phyloP scores from a whole-genome alignment of 53 echinoderm and acorn worm species.

The Paelopatides confundens region DNA sequence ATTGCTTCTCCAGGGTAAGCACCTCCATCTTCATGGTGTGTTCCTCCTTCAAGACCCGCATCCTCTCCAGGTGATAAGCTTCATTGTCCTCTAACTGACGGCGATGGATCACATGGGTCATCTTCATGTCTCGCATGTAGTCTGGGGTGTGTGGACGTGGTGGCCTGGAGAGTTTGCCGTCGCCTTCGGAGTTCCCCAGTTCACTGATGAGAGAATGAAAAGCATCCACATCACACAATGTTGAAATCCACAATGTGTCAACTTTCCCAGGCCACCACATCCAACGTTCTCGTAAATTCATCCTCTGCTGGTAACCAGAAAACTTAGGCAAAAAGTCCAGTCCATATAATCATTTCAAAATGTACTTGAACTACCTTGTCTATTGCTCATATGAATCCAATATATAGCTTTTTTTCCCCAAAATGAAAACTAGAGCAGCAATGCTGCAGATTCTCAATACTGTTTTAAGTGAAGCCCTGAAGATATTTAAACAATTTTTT shows the following conservation, averaged over 20 bases:
- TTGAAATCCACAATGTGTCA: neutral
- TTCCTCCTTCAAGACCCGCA: conserved; percentile 27
- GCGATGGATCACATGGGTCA: neutral
- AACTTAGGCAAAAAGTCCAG: neutral
- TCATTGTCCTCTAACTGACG: conserved; percentile 12
- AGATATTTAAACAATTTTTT: too few relatives aligned
- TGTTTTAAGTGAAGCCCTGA: too few relatives aligned
- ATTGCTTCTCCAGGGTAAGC: conserved; percentile 14
- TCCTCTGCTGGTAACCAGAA: neutral
- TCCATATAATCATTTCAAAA: too few relatives aligned
- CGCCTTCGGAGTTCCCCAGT: neutral
- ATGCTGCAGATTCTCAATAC: too few relatives aligned
- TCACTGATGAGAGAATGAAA: conserved; percentile 49
- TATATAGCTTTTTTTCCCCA: too few relatives aligned
- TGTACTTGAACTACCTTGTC: too few relatives aligned
- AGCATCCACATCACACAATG: conserved; percentile 40
- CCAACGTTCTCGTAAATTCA: neutral
- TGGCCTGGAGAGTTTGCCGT: neutral
- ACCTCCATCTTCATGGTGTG: conserved; percentile 34
- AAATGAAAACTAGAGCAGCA: too few relatives aligned
- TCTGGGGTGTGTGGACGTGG: conserved; percentile 22
- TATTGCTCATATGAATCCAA: too few relatives aligned
- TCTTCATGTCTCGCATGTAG: conserved; percentile 27
- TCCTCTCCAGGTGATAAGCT: conserved; percentile 8
- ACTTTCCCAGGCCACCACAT: conserved; percentile 30